phyloP scores from a whole-genome alignment of 2,797 vertebrate genomes.

The Bradypodion ventrale region DNA sequence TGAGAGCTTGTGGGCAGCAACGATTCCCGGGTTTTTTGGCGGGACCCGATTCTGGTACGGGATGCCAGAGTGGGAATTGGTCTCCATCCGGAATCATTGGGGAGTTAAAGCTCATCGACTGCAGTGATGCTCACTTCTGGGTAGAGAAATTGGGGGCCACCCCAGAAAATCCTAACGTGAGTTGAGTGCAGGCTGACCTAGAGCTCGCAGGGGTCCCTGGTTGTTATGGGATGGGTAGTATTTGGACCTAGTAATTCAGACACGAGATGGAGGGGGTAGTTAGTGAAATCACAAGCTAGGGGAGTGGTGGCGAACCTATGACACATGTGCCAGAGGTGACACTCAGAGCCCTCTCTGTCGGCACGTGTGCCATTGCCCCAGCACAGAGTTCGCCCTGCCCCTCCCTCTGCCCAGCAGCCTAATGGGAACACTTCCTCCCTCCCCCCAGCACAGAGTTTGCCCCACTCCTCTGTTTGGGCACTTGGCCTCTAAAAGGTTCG shows the following conservation, averaged over 20 bases:
- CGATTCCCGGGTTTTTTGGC: not conserved
- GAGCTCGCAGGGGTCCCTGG: not conserved
- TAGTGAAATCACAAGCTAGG: not conserved
- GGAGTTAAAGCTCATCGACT: not conserved
- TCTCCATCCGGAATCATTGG: not conserved
- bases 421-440: too few relatives aligned
- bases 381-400: too few relatives aligned
- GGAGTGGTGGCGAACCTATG: too few relatives aligned
- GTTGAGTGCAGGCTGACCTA: not conserved
- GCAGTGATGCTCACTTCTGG: not conserved
- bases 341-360: too few relatives aligned
- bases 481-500: too few relatives aligned
- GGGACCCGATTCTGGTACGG: not conserved
- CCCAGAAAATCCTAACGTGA: not conserved
- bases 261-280: not conserved
- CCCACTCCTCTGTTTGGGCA: too few relatives aligned
- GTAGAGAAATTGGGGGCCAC: too few relatives aligned
- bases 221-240: not conserved
- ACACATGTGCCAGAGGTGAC: too few relatives aligned
- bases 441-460: too few relatives aligned
- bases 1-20: not conserved
- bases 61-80: not conserved
- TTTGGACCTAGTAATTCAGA: not conserved
- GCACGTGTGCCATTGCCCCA: too few relatives aligned
- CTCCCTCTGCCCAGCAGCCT: too few relatives aligned